Conservation (phyloP, 2,888 invertebrate species). For the Brachypalpus laphriformis region DNA sequence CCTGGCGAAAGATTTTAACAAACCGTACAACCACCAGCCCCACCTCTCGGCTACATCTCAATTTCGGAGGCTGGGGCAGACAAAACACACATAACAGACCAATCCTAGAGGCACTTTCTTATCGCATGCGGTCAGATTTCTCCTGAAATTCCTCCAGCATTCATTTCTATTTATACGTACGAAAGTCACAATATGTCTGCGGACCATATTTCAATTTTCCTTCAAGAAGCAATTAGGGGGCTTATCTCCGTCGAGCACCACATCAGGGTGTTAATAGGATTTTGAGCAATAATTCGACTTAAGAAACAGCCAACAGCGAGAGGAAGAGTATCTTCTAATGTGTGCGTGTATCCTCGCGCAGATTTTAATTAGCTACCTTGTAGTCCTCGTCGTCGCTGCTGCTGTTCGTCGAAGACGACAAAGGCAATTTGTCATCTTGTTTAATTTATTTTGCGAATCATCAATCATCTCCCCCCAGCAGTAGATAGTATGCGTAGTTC, state of each 20-base stretch:
- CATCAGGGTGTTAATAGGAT: slow-evolving; percentile 71
- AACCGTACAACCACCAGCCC: slow-evolving; percentile 8
- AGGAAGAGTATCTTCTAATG: not conserved
- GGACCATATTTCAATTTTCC: slow-evolving; percentile 66
- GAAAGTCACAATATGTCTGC: slow-evolving; percentile 57
- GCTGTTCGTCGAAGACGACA: slow-evolving; percentile 32
- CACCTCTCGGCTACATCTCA: not conserved
- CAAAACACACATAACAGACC: slow-evolving; percentile 26
- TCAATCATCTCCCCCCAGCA: slow-evolving; percentile 58
- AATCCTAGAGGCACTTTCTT: slow-evolving; percentile 41
- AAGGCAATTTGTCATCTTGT: slow-evolving; percentile 71
- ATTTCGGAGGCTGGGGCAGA: slow-evolving; percentile 23
- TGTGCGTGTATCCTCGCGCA: slow-evolving; percentile 9
- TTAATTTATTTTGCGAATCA: slow-evolving; percentile 71
- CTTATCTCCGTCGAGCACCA: slow-evolving; percentile 68
- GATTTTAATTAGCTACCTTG: slow-evolving; percentile 72
- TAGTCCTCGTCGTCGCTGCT: slow-evolving; percentile 19
- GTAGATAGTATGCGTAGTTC: not conserved
- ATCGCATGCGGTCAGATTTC: slow-evolving; percentile 68
- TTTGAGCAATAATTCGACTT: slow-evolving; percentile 62
- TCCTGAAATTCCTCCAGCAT: slow-evolving; percentile 9
- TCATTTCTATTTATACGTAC: slow-evolving; percentile 2
- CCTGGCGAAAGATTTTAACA: slow-evolving; percentile 59
- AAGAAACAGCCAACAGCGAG: slow-evolving; percentile 10
- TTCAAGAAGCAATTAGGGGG: slow-evolving; percentile 66